These are phyloP conservation scores for Onychorhynchus coronatus DNA, from an alignment of 2,113 vertebrate genomes.

Conservation along the genomic window DNA sequence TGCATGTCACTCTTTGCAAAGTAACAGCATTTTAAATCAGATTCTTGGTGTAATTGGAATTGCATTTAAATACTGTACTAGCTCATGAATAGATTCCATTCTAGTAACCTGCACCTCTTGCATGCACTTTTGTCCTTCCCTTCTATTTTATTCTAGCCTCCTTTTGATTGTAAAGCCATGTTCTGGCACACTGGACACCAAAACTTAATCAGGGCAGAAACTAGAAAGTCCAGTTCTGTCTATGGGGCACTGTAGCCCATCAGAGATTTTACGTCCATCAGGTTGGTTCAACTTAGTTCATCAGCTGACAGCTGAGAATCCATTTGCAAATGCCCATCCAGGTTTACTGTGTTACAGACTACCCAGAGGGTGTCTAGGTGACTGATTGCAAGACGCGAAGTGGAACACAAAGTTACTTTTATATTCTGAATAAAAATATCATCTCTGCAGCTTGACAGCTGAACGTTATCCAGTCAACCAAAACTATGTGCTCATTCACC, in stretches of 20 bases:
- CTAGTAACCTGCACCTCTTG: accelerated
- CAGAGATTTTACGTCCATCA: background rate
- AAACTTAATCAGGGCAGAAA: background rate
- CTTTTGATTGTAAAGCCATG: background rate
- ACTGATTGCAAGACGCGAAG: background rate
- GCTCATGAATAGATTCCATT: background rate
- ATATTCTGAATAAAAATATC: slow-evolving; percentile 7
- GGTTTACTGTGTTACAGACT: background rate
- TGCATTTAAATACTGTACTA: background rate
- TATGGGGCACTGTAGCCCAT: background rate
- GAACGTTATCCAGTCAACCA: background rate
- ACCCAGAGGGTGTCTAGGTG: background rate
- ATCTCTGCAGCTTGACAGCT: background rate
- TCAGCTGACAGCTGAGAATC: background rate
- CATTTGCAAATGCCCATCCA: background rate
- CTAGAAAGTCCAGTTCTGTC: background rate
- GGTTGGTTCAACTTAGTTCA: background rate
- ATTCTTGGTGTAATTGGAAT: background rate
- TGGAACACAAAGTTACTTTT: background rate
- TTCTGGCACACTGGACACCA: background rate
- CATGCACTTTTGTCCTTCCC: background rate
- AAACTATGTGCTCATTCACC: background rate
- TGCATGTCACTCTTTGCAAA: background rate
- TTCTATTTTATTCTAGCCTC: background rate
- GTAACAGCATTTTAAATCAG: background rate